phyloP scores from a whole-genome alignment of 2,113 vertebrate species.

The Chitala chitala region DNA sequence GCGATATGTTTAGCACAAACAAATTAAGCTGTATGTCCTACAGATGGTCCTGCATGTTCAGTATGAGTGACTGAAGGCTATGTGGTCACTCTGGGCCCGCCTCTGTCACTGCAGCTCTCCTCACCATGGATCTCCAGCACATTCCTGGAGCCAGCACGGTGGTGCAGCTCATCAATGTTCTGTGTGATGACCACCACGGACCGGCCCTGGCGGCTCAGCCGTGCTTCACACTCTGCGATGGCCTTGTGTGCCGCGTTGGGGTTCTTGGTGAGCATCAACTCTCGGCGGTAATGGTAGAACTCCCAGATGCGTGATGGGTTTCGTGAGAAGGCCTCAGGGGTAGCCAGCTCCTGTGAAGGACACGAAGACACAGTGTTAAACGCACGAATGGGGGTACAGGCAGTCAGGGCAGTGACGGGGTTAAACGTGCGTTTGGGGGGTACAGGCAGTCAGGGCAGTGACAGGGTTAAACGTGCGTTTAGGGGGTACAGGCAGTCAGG shows the following conservation, averaged over 20 bases:
- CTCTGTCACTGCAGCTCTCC: neutral
- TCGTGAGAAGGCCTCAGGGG: slow-evolving; percentile 75
- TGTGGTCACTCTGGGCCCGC: too few species aligned
- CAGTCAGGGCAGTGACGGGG: too few species aligned
- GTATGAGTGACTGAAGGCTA: too few species aligned
- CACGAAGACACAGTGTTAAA: too few species aligned
- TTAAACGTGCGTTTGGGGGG: too few species aligned
- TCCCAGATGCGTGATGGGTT: slow-evolving; percentile 94
- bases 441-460: too few species aligned
- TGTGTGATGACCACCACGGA: slow-evolving; percentile 82
- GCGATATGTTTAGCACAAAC: too few species aligned
- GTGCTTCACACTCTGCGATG: slow-evolving; percentile 79
- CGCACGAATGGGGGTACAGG: too few species aligned
- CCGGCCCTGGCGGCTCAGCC: slow-evolving; percentile 76
- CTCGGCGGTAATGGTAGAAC: slow-evolving; percentile 92
- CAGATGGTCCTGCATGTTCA: too few species aligned
- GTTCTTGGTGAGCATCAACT: slow-evolving; percentile 76
- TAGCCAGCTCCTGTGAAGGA: slow-evolving; percentile 72
- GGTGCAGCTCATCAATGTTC: slow-evolving; percentile 93
- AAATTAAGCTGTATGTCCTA: too few species aligned
- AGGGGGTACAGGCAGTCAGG: too few species aligned
- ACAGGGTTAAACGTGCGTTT: too few species aligned
- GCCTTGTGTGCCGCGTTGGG: slow-evolving; percentile 82
- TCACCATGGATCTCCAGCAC: slow-evolving; percentile 87
- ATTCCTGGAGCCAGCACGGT: slow-evolving; percentile 79